phyloP scores from a whole-genome alignment of 2,113 vertebrate genomes.

The Mesembrinibis cayennensis region DNA sequence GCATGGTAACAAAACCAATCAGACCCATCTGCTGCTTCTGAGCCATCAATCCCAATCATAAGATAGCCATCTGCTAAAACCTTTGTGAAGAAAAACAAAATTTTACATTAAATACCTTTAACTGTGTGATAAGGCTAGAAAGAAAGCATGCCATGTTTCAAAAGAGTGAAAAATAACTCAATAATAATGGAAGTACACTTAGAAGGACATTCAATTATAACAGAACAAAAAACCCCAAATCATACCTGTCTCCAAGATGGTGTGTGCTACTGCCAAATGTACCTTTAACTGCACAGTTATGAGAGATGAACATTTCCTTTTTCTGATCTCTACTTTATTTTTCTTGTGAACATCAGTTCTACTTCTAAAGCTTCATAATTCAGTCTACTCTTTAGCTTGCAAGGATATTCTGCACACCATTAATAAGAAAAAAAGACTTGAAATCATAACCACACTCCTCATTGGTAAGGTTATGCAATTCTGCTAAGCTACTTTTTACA shows the following conservation, averaged over 20 bases:
- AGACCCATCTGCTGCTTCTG: slow-evolving; percentile 97
- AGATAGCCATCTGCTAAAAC: slow-evolving; percentile 97
- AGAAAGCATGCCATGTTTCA: slow-evolving; percentile 33
- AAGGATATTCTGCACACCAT: background rate
- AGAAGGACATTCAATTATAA: background rate
- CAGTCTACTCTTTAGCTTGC: background rate
- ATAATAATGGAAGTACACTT: background rate
- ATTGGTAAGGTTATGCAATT: background rate
- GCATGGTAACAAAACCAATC: slow-evolving; percentile 99
- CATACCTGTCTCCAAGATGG: background rate
- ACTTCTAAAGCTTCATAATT: background rate
- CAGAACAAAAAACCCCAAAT: background rate
- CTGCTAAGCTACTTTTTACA: background rate
- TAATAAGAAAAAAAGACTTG: background rate
- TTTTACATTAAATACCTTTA: slow-evolving; percentile 43
- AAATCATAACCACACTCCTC: background rate
- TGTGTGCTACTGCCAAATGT: background rate
- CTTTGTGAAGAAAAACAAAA: slow-evolving; percentile 72
- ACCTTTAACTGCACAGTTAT: background rate
- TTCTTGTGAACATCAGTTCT: background rate
- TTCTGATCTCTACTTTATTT: background rate
- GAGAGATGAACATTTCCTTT: background rate
- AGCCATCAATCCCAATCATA: slow-evolving; percentile 99
- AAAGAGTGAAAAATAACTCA: background rate
- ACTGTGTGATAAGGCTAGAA: background rate